Evolutionary conservation across 2,797 vertebrate species (phyloP), one percentile per base, ranked within the genome.

Genomic region (Sus cebifrons): DNA sequence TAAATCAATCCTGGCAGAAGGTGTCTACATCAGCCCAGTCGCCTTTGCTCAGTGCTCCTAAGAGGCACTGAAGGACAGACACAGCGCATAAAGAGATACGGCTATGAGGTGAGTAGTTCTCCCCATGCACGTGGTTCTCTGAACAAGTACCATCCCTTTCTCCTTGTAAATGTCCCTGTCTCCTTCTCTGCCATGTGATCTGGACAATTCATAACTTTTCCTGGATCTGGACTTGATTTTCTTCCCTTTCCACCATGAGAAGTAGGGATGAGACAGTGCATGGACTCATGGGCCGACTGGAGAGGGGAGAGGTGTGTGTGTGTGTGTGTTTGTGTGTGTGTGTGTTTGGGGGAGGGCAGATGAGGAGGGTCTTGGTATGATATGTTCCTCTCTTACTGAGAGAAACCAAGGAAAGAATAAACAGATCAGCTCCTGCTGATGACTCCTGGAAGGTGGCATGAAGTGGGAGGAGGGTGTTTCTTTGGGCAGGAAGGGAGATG

Each of bases 1-100:
- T 98, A 98, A 98, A 97, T 93, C n/a, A 0, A 88, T 75, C 21
- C 20, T 20, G 40, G n/a, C 44, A 84, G 83, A 71, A 96, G 62
- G 27, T 79, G 84, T 21, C 32, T 49, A 8, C 18, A n/a, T 68
- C 15, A 54, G 21, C 49, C 36, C 10, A 7, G 58, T 85, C 60
- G 96, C 94, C 93, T 96, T 96, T 97, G 96, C 73, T 87, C 96
- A 91, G 79, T 56, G 77, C 49, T 86, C 29, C 9, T 20, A 29
- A 36, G 93, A 92, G 5, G 16, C 49, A 14, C n/a, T 0, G 2
- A 93, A 77, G 40, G 60, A 79, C 1, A 81, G 71, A 65, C 56
- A 15, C 62, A 27, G 86, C 40, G 64, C n/a, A 32, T 70, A 64
- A 68, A 62, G 62, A 13, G 12, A 25, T 21, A n/a, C n/a, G 29